Conservation (phyloP, 2,113 vertebrate genomes). For the Pomatorhinus ruficollis region DNA sequence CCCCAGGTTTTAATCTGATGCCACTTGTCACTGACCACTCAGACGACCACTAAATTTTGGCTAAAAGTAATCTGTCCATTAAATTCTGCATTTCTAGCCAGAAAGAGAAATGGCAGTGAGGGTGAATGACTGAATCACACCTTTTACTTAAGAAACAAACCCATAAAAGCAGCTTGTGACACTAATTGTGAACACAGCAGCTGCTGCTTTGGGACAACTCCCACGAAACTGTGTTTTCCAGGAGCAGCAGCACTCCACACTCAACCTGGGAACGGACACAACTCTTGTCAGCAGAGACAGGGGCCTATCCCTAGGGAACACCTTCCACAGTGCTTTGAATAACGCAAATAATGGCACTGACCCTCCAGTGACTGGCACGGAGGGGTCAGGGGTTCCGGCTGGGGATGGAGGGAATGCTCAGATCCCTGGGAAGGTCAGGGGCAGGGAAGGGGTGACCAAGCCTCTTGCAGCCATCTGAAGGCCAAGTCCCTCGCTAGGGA, state of each 20-base stretch:
- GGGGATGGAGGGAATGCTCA: not conserved
- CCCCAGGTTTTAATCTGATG: not conserved
- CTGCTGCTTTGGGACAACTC: not conserved
- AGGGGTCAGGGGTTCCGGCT: not conserved
- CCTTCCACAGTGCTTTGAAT: not conserved
- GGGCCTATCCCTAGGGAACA: accelerated
- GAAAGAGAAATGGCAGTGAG: not conserved
- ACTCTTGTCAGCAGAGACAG: not conserved
- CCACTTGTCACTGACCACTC: not conserved
- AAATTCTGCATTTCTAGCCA: not conserved
- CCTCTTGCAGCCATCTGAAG: not conserved
- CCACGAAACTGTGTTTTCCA: accelerated
- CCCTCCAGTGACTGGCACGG: accelerated
- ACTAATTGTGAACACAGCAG: not conserved
- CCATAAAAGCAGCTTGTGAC: not conserved
- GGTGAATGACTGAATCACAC: not conserved
- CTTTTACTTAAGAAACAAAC: not conserved
- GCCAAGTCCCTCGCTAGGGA: not conserved
- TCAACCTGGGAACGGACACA: not conserved
- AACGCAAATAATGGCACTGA: accelerated
- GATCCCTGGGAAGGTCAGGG: not conserved
- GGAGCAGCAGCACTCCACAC: not conserved
- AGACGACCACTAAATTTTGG: not conserved
- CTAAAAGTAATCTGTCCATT: not conserved
- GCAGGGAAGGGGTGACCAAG: not conserved